Conservation (phyloP, 2,113 vertebrate species). For the Tautogolabrus adspersus region DNA sequence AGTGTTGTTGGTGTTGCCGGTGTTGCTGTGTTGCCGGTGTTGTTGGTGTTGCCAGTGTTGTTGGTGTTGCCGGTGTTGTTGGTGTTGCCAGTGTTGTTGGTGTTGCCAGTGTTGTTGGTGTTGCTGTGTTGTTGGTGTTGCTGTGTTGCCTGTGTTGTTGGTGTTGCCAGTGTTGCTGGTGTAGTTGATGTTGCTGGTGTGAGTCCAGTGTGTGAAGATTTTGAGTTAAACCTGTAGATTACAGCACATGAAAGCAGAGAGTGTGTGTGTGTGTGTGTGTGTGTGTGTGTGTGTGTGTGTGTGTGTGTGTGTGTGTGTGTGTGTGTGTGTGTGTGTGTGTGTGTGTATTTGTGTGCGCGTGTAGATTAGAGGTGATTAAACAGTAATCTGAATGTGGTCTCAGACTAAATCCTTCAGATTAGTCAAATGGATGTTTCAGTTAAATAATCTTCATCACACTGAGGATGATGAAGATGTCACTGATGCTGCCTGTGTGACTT, state of each 20-base stretch:
- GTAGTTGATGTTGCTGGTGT: neutral
- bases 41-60: too few species aligned
- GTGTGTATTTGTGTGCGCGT: conserved; percentile 43
- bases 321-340: conserved; percentile 19
- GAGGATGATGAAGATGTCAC: conserved; percentile 20
- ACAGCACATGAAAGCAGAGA: conserved; percentile 41
- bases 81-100: too few species aligned
- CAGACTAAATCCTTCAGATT: conserved; percentile 72
- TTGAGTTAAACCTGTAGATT: conserved; percentile 33
- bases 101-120: too few species aligned
- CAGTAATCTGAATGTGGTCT: conserved; percentile 66
- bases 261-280: conserved; percentile 3
- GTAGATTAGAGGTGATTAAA: conserved; percentile 67
- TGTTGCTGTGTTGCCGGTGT: too few species aligned
- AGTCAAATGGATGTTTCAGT: conserved; percentile 66
- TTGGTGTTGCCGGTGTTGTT: too few species aligned
- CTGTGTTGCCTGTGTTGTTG: conserved; percentile 16
- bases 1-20: too few species aligned
- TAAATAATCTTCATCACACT: conserved; percentile 65
- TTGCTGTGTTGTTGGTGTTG: too few species aligned
- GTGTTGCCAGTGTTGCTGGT: too few species aligned
- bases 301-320: conserved; percentile 13
- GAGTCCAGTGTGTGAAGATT: conserved; percentile 21
- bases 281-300: conserved; percentile 33
- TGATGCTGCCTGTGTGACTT: neutral